Percentiles rank a stretch among this genome's conserved stretches.
Conservation (phyloP, 92 coral and sea anemone species). For the Galaxea fascicularis region DNA sequence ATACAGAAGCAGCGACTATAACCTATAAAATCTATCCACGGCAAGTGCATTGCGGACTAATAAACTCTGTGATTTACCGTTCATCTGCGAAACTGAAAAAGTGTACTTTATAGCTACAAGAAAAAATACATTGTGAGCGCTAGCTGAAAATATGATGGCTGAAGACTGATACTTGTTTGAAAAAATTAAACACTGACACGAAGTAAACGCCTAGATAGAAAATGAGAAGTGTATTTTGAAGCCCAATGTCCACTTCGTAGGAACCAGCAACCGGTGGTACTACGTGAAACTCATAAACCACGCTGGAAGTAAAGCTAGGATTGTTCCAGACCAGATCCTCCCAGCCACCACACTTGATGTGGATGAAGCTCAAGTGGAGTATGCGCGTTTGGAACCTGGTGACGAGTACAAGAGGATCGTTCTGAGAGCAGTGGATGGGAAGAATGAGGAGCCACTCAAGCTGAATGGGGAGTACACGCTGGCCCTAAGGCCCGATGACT, state of each 20-base stretch:
- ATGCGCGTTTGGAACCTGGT: constrained; percentile 78
- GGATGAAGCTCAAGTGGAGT: constrained; percentile 72
- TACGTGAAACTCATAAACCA: constrained; percentile 69
- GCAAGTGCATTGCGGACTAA: no score
- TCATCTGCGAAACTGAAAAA: no score
- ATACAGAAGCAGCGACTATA: no score
- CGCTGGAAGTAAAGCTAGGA: constrained; percentile 65
- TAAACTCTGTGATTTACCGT: no score
- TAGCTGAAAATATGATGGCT: no score
- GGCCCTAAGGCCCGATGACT: constrained; percentile 75
- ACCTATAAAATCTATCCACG: no score
- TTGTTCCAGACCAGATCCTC: constrained; percentile 66
- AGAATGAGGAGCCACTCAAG: constrained; percentile 65
- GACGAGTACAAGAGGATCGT: constrained; percentile 77
- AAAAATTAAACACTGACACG: no score
- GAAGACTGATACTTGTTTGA: no score
- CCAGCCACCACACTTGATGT: constrained; percentile 63
- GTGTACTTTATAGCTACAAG: no score
- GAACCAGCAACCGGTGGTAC: constrained; percentile 67
- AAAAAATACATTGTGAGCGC: no score
- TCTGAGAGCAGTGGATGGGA: constrained; percentile 60
- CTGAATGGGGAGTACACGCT: constrained; percentile 75
- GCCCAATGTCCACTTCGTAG: constrained; percentile 16
- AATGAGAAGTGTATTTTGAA: neutral
- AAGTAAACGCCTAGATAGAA: neutral